Evolutionary conservation across 2,888 invertebrate genomes (phyloP).

Genomic region (Xestia rhomboidea): DNA sequence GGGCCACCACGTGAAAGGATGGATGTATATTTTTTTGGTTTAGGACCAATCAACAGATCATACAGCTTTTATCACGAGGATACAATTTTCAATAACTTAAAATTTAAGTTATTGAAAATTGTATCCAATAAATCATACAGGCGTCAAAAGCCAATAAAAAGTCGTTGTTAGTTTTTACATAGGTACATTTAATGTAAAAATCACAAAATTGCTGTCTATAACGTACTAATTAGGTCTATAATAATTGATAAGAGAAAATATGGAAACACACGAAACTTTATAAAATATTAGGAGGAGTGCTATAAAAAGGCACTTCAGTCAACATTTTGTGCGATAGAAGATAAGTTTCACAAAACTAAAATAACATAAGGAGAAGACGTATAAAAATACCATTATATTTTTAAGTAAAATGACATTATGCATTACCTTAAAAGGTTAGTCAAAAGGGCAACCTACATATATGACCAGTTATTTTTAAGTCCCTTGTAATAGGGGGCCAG

Average conservation of each 20-base stretch:
- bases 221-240: neutral
- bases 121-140: neutral
- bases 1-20: neutral
- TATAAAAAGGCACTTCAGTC: constrained; percentile 29
- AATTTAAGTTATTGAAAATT: too few relatives aligned
- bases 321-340: constrained; percentile 33
- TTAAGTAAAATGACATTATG: neutral
- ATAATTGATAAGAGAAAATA: neutral
- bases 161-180: constrained; percentile 3
- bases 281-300: constrained; percentile 19
- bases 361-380: constrained; percentile 10
- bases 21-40: neutral
- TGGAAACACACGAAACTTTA: constrained; percentile 18
- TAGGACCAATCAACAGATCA: neutral
- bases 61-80: neutral
- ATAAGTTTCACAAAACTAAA: neutral
- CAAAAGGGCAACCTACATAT: neutral
- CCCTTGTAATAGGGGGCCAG: neutral
- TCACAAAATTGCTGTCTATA: constrained; percentile 22
- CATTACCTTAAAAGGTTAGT: neutral
- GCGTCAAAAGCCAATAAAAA: neutral
- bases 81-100: neutral
- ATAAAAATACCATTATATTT: constrained; percentile 41
- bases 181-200: constrained; percentile 49
- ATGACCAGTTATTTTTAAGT: neutral